Evolutionary conservation across 2,888 invertebrate species (phyloP), one percentile per base, ranked within the genome.

Genomic region (Drosophila rellima): DNA sequence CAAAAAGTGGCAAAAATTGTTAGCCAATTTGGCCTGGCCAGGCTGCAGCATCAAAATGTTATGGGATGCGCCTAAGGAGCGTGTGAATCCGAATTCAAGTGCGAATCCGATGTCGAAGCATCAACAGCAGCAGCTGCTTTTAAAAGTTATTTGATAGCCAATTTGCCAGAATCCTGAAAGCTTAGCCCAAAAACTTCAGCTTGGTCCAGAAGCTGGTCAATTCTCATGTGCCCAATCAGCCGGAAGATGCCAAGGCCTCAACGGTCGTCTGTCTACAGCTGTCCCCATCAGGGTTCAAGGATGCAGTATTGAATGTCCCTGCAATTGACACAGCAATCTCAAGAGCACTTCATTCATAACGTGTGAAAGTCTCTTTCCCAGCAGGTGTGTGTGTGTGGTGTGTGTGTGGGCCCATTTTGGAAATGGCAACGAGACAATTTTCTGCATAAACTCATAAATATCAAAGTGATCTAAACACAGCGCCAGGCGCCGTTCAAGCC

Each of bases 371-470:
- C 52, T 11, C 57, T 44, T 40, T 56, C 23, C 18, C n/a, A 18
- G 17, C 47, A 17, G 31, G n/a, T n/a, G n/a, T 40, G 37, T 33
- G 37, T 7, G 31, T 37, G 51, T 40, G 39, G 37, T n/a, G 50
- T 56, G 57, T 45, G 35, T 44, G 60, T 62, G 72, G 72, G 84
- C 40, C 13, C 10, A n/a, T 77, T 87, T 69, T 26, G 26, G 26
- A 71, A 71, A 33, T 44, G 37, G 37, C 54, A 42, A 50, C 63
- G 80, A 86, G 82, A 82, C 81, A 77, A 65, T 72, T 90, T 91
- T 91, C 91, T 83, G 86, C 88, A 88, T 89, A 91, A 91, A 91
- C 90, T 88, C 86, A 88, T 91, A 91, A 91, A 91, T 90, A 90
- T 79, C 67, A 74, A 82, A 73, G 50, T 88, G 81, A 76, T 85